These are phyloP conservation scores for Campoletis sonorensis DNA, from an alignment of 1,140 invertebrate species.

Conservation along the genomic window DNA sequence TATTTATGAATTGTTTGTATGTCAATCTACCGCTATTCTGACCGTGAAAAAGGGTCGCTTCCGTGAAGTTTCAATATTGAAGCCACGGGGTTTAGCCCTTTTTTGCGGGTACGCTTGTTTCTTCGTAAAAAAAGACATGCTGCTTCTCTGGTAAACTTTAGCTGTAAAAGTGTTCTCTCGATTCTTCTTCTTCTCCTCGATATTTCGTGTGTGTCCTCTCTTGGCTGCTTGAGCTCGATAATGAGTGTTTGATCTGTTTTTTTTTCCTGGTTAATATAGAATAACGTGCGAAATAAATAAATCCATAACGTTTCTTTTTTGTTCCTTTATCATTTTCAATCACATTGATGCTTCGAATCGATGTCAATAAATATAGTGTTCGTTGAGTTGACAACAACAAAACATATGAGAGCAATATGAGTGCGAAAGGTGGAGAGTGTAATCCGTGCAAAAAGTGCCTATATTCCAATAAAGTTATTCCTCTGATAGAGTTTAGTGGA, in stretches of 20 bases:
- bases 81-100: background rate
- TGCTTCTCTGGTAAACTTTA: conserved; percentile 27
- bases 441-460: conserved; percentile 64
- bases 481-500: conserved; percentile 49
- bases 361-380: conserved; percentile 10
- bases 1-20: background rate
- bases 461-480: conserved; percentile 61
- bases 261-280: conserved; percentile 30
- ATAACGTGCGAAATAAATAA: background rate
- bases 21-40: too few species aligned
- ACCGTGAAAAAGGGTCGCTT: too few species aligned
- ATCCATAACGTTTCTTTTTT: conserved; percentile 1
- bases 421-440: conserved; percentile 29
- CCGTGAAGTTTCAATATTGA: too few species aligned
- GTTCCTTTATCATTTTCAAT: conserved; percentile 21
- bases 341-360: conserved; percentile 23
- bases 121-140: conserved; percentile 22
- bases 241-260: conserved; percentile 26
- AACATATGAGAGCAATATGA: conserved; percentile 21
- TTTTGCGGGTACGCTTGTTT: background rate
- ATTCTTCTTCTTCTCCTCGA: conserved; percentile 47
- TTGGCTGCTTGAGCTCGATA: conserved; percentile 39
- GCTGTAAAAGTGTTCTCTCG: conserved; percentile 40
- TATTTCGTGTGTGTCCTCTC: conserved; percentile 46
- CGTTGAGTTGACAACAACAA: background rate